A percentile compares a stretch with the other conserved stretches of the same genome.
These are phyloP conservation scores for Nothobranchius furzeri DNA, from an alignment of 2,113 vertebrate genomes.

Conservation along the genomic window DNA sequence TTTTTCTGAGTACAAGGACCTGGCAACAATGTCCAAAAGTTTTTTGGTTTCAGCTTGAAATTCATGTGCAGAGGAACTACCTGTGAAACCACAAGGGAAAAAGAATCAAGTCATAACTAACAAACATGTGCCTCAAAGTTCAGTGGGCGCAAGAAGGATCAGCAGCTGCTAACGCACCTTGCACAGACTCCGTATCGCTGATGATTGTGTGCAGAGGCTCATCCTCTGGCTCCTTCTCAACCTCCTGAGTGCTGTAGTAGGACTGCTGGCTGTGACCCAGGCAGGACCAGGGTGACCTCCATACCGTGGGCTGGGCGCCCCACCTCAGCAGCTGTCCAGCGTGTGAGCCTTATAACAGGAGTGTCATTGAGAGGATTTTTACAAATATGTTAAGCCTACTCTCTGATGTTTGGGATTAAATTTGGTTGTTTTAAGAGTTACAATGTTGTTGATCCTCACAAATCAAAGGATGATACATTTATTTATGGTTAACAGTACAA, in stretches of 20 bases:
- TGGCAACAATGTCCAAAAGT: conserved; percentile 94
- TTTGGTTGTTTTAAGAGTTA: too few relatives aligned
- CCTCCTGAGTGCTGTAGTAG: conserved; percentile 85
- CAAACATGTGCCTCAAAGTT: not conserved
- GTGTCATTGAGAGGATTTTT: not conserved
- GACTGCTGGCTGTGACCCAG: conserved; percentile 27
- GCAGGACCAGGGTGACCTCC: conserved; percentile 24
- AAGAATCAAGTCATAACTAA: not conserved
- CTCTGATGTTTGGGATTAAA: too few relatives aligned
- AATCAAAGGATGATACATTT: too few relatives aligned
- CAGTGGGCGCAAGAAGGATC: not conserved
- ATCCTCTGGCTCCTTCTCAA: conserved; percentile 73
- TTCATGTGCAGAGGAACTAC: conserved; percentile 87
- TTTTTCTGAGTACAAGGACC: conserved; percentile 96
- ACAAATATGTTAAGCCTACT: too few relatives aligned
- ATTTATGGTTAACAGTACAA: too few relatives aligned
- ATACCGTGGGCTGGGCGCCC: conserved; percentile 20
- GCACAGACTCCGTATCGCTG: conserved; percentile 83
- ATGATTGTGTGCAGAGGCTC: conserved; percentile 85
- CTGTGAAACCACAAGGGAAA: conserved; percentile 68
- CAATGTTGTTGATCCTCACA: too few relatives aligned
- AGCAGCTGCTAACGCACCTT: conserved; percentile 76
- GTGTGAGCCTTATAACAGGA: conserved; percentile 52
- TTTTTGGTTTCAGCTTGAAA: conserved; percentile 98
- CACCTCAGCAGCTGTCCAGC: conserved; percentile 27